These are phyloP conservation scores for Oncorhynchus nerka DNA, from an alignment of 2,113 vertebrate genomes.

Conservation along the genomic window DNA sequence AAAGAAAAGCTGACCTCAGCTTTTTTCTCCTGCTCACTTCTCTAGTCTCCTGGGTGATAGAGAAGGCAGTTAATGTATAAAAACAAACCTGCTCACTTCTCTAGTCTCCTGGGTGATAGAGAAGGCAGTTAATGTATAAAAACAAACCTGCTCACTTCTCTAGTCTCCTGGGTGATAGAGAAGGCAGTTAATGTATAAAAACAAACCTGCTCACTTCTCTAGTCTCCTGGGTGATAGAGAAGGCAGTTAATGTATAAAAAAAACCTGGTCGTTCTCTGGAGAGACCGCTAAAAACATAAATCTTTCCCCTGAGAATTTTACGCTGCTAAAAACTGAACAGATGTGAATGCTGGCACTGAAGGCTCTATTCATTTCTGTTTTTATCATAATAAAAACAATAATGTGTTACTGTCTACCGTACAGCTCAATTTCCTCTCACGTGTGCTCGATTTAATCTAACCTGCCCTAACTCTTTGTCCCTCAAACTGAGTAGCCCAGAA, in stretches of 20 bases:
- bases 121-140: slow-evolving; percentile 1
- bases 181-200: slow-evolving; percentile 2
- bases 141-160: not conserved
- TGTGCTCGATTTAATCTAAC: not conserved
- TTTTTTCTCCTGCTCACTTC: slow-evolving; percentile 20
- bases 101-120: slow-evolving; percentile 17
- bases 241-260: slow-evolving; percentile 4
- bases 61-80: slow-evolving; percentile 1
- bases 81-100: not conserved
- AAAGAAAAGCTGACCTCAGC: slow-evolving; percentile 51
- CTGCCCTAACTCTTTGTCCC: not conserved
- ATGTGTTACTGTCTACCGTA: not conserved
- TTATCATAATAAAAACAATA: not conserved
- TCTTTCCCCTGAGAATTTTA: not conserved
- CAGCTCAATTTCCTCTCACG: not conserved
- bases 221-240: slow-evolving; percentile 16
- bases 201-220: slow-evolving; percentile 9
- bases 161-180: slow-evolving; percentile 17
- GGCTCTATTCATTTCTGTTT: not conserved
- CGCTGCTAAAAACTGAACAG: not conserved
- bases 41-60: slow-evolving; percentile 17
- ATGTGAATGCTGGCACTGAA: not conserved
- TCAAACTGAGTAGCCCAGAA: not conserved
- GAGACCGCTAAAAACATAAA: not conserved
- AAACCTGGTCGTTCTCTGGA: not conserved